Base-by-base conservation (phyloP, 2,113 vertebrate genomes). In the Nesogale talazaci region DNA sequence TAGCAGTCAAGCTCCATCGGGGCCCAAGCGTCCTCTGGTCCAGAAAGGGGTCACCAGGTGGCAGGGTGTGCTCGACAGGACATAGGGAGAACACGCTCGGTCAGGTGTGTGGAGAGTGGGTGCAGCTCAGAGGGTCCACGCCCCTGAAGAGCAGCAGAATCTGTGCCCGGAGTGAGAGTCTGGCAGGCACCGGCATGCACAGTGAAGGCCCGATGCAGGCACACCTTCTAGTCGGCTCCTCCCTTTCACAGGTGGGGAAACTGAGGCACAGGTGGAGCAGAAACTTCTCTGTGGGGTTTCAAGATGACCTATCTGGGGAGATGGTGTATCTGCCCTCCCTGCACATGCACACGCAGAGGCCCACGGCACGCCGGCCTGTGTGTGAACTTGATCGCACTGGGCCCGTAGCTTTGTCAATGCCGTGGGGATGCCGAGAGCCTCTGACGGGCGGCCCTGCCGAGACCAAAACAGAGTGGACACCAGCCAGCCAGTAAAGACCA, bases 361-460 rank as follows among this genome's bases (percentile, higher is more conserved):
- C 10, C 46, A 52, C 9, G 14, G 46, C 46, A 52, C 14, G 46
- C 46, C 46, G 14, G 46, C 46, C 31, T 34, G 34, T 57, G 25
- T 75, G 25, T 72, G 61, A 3, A 34, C 14, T 52, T 12, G 10
- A 52, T 36, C 38, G 59, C 2, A 25, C 1, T 56, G 59, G 74
- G 16, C 36, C 19, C 0, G 15, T 22, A 36, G 69, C n/a, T 63
- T 88, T 70, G 36, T 27, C 63, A 72, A 83, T 69, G 81, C 61
- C 74, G 72, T 40, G 65, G 27, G 34, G 75, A 61, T 31, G 88
- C 14, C 52, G 19, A 56, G 63, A 15, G 38, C 36, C 40, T 42
- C 65, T 72, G 38, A 34, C 52, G 72, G 56, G 83, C n/a, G 84
- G 74, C 23, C 88, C 90, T 78, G 57, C 46, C 90, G 74, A 92